Evolutionary conservation across 2,113 vertebrate genomes (phyloP).

Genomic region (Pelusios castaneus): DNA sequence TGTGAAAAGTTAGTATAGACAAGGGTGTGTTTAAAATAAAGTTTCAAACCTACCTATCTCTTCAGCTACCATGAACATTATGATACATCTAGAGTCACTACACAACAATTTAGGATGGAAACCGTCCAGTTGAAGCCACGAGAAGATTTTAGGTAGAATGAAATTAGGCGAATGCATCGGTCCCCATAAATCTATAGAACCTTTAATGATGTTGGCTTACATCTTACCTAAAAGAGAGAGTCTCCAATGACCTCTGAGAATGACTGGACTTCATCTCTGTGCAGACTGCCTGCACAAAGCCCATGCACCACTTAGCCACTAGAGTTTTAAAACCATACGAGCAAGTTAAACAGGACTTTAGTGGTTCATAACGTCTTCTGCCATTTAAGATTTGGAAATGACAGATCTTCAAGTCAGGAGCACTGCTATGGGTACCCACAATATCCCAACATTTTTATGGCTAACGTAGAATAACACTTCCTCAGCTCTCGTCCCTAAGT

Average conservation of each 20-base stretch:
- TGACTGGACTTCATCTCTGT: constrained; percentile 47
- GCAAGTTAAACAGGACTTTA: background rate
- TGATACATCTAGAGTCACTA: background rate
- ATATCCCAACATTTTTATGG: no score
- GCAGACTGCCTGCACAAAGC: constrained; percentile 24
- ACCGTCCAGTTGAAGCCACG: background rate
- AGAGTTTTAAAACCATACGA: accelerated
- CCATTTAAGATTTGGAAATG: no score
- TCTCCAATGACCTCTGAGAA: constrained; percentile 33
- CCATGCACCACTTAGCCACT: background rate
- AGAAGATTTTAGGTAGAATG: background rate
- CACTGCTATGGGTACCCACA: no score
- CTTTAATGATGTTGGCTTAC: background rate
- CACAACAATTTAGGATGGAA: background rate
- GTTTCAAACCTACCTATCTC: background rate
- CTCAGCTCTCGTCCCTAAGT: no score
- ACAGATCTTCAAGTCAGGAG: no score
- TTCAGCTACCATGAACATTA: background rate
- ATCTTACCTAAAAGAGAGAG: constrained; percentile 22
- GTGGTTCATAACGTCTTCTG: background rate
- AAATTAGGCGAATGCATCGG: background rate
- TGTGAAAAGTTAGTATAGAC: background rate
- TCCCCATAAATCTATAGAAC: no score
- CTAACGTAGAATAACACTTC: no score
- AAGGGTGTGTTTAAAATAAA: background rate